Percentiles rank a stretch among this genome's conserved stretches.
Evolutionary conservation across 2,888 invertebrate species (phyloP).

Genomic region (Athetis lepigone): DNA sequence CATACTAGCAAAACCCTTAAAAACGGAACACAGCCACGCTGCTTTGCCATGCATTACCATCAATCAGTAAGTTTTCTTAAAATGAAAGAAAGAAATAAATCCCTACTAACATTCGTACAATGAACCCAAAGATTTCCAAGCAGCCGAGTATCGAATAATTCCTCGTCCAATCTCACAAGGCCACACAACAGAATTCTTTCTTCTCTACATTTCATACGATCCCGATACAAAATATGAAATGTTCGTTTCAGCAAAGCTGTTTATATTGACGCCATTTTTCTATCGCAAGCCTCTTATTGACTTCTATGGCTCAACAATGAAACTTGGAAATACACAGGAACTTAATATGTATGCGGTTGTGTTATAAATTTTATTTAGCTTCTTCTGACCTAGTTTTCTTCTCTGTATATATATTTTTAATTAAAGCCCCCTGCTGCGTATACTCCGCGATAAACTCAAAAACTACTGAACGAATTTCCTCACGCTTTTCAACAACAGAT

Average conservation of each 20-base stretch:
- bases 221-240: slow-evolving; percentile 36
- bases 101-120: too few relatives aligned
- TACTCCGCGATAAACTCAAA: too few relatives aligned
- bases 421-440: too few relatives aligned
- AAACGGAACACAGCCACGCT: too few relatives aligned
- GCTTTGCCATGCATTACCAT: too few relatives aligned
- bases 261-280: slow-evolving; percentile 30
- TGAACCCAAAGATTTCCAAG: not conserved
- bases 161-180: not conserved
- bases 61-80: too few relatives aligned
- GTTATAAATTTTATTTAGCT: not conserved
- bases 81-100: too few relatives aligned
- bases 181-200: slow-evolving; percentile 8
- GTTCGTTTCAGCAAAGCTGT: slow-evolving; percentile 35
- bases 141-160: not conserved
- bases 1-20: too few relatives aligned
- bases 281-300: slow-evolving; percentile 39
- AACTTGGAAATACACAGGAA: slow-evolving; percentile 25
- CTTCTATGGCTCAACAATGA: slow-evolving; percentile 25
- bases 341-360: not conserved
- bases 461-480: too few relatives aligned
- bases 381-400: too few relatives aligned
- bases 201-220: slow-evolving; percentile 1
- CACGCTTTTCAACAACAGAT: too few relatives aligned
- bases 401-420: too few relatives aligned